Conservation (phyloP, 2,113 vertebrate genomes). For the Poeciliopsis occidentalis region DNA sequence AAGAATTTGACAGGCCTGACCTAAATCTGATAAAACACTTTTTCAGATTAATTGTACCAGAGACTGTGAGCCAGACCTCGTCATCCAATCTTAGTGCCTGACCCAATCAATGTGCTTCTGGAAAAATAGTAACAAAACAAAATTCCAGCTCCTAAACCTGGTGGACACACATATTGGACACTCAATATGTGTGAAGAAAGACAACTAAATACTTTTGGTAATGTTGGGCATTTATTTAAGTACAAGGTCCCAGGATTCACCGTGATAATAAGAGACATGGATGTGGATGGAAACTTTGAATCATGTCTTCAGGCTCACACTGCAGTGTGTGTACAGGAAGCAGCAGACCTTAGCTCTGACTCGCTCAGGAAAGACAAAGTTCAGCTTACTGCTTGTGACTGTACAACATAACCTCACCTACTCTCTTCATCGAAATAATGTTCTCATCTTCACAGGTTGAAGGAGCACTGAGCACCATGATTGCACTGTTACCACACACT, state of each 20-base stretch:
- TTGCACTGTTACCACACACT: conserved; percentile 12
- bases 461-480: conserved; percentile 77
- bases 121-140: background rate
- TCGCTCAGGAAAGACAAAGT: background rate
- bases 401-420: background rate
- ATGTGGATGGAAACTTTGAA: too few species aligned
- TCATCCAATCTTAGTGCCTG: too few species aligned
- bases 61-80: background rate
- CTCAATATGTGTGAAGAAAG: background rate
- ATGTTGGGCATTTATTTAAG: too few species aligned
- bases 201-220: background rate
- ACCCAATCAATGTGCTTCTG: background rate
- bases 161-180: too few species aligned
- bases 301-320: too few species aligned
- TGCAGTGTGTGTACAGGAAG: background rate
- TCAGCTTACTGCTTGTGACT: conserved; percentile 16
- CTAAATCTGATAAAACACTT: background rate
- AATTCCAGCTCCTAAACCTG: too few species aligned
- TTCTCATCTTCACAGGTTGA: conserved; percentile 67
- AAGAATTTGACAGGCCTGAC: background rate
- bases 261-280: background rate
- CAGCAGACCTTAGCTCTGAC: background rate
- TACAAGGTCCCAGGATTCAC: background rate
- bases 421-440: background rate
- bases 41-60: background rate